Conservation (phyloP, 1,140 invertebrate genomes). For the Eumeta japonica region DNA sequence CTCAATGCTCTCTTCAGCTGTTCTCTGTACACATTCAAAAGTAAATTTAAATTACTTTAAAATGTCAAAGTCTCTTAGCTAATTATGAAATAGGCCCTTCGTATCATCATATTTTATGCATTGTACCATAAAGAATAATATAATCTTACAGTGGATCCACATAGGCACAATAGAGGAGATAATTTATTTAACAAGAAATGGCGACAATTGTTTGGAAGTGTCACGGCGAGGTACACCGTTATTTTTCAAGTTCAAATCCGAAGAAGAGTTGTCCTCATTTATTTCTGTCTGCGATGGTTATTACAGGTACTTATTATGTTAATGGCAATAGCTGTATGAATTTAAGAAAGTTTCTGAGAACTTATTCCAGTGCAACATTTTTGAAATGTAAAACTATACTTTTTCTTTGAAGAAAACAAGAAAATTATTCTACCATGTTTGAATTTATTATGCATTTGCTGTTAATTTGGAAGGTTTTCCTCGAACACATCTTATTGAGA, state of each 20-base stretch:
- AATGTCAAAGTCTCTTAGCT: no score
- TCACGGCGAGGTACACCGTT: slow-evolving; percentile 75
- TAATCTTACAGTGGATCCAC: slow-evolving; percentile 68
- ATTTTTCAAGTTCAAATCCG: slow-evolving; percentile 68
- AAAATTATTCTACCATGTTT: no score
- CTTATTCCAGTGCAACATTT: background rate
- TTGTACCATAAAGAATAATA: no score
- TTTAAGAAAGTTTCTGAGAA: background rate
- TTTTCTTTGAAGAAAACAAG: no score
- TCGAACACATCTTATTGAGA: no score
- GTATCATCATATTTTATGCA: no score
- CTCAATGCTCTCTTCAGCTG: no score
- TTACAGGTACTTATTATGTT: slow-evolving; percentile 60
- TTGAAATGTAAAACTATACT: no score
- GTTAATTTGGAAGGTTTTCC: background rate
- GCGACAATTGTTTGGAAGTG: slow-evolving; percentile 73
- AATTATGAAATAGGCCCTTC: no score
- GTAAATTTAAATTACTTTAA: no score
- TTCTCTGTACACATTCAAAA: no score
- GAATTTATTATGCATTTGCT: no score
- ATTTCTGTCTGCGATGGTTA: slow-evolving; percentile 84
- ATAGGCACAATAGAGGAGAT: slow-evolving; percentile 81
- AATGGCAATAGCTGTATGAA: background rate
- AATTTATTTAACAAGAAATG: slow-evolving; percentile 72
- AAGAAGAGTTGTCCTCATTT: slow-evolving; percentile 70